Percentiles rank a stretch among this genome's conserved stretches.
Conservation (phyloP, 2,888 invertebrate species). For the Sinodicranocentrus sp. region DNA sequence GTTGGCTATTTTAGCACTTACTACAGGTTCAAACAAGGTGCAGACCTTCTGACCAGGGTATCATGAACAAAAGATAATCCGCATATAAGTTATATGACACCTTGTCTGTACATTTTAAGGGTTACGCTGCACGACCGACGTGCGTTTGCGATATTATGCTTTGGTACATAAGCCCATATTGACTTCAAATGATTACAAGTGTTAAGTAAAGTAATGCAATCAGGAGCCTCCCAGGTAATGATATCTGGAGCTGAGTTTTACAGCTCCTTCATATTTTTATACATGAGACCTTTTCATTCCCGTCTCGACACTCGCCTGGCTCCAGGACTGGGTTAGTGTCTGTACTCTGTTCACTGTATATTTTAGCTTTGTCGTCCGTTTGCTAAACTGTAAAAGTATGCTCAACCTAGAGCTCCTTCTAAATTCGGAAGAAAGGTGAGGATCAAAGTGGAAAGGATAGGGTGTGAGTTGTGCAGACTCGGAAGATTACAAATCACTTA, state of each 20-base stretch:
- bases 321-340: slow-evolving; percentile 26
- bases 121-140: too few species aligned
- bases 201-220: slow-evolving; percentile 63
- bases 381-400: slow-evolving; percentile 17
- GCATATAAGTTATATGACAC: slow-evolving; percentile 11
- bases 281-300: slow-evolving; percentile 29
- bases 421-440: slow-evolving; percentile 21
- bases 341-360: background rate
- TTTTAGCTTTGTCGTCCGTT: slow-evolving; percentile 28
- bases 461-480: slow-evolving; percentile 31
- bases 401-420: too few species aligned
- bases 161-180: slow-evolving; percentile 49
- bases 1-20: slow-evolving; percentile 29
- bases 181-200: slow-evolving; percentile 65
- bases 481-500: slow-evolving; percentile 49
- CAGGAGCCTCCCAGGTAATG: slow-evolving; percentile 49
- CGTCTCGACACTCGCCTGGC: slow-evolving; percentile 61
- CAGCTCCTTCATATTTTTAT: slow-evolving; percentile 27
- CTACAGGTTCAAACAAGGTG: background rate
- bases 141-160: slow-evolving; percentile 29
- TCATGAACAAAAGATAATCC: slow-evolving; percentile 19
- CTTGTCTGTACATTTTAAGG: background rate
- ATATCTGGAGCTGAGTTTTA: slow-evolving; percentile 46
- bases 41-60: slow-evolving; percentile 28
- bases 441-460: slow-evolving; percentile 12